Base-by-base conservation (phyloP, 2,113 vertebrate genomes). In the Pan troglodytes region DNA sequence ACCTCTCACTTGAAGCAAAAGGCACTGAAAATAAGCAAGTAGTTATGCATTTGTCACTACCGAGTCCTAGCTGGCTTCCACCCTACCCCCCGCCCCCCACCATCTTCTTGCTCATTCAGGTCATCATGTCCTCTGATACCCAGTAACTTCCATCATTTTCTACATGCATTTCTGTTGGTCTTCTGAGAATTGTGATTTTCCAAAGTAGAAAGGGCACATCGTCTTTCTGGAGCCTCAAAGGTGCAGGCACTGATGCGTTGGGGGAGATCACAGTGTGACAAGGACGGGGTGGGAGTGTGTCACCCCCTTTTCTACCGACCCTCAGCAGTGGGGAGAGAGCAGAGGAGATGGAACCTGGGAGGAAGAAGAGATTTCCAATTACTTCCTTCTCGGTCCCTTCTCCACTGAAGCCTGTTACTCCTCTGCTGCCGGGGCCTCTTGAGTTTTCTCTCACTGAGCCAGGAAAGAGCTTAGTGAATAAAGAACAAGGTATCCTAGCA, bases 1-100 rank as follows among this genome's bases (percentile, higher is more conserved):
- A n/a, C 85, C 32, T 75, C 82, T 91, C 23, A 43, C 85, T n/a
- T 68, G 89, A 40, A 95, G 78, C 83, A 94, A 84, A 95, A 89
- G 89, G 67, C 86, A 86, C 73, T 25, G 23, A 70, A 85, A 97
- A 93, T 16, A 89, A 90, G 84, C 43, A 81, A 93, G 90, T 6
- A 93, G 85, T 88, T 35, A 2, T 0, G 6, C 61, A 40, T 64
- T 75, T 25, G 40, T 92, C 93, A 75, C 89, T 50, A 50, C 64
- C 2, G 48, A n/a, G 61, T 45, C 79, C n/a, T 20, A 45, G 38
- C 85, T 13, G 22, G 3, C 27, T 22, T 13, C 61, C 38, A 25
- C 25, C 83, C 18, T 7, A 4, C 3, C 43, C 50, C 43, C n/a
- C 2, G 1, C 1, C 1, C 86, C 22, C 17, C n/a, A 13, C 27